A percentile compares a stretch with the other conserved stretches of the same genome.
Conservation (phyloP, 2,888 invertebrate genomes). For the Watsonalla cultraria region DNA sequence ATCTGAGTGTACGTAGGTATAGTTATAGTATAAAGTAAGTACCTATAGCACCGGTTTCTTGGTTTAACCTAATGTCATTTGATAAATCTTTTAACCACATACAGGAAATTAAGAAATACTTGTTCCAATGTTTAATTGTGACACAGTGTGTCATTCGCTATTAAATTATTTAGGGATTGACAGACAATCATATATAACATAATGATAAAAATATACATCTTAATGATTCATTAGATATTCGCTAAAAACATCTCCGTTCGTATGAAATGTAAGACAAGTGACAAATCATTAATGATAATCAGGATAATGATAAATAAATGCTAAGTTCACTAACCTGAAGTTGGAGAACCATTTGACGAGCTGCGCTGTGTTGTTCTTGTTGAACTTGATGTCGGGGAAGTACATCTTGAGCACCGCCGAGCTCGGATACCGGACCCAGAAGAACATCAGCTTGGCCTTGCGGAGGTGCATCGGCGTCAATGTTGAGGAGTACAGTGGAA, state of each 20-base stretch:
- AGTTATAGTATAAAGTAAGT: neutral
- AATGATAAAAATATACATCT: neutral
- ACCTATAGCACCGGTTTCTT: neutral
- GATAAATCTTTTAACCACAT: neutral
- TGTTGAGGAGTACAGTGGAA: slow-evolving; percentile 94
- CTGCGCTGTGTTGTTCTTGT: slow-evolving; percentile 99
- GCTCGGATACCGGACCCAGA: slow-evolving; percentile 99
- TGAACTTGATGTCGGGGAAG: slow-evolving; percentile 99
- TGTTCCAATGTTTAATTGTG: too few relatives aligned
- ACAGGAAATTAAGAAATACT: neutral
- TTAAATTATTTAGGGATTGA: neutral
- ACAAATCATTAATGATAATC: too few relatives aligned
- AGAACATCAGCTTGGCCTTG: slow-evolving; percentile 99
- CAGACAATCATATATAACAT: neutral
- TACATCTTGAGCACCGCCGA: slow-evolving; percentile 99
- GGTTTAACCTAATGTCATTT: too few relatives aligned
- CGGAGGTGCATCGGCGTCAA: slow-evolving; percentile 99
- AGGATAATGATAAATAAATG: too few relatives aligned
- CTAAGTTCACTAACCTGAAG: slow-evolving; percentile 90
- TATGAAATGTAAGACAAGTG: too few relatives aligned
- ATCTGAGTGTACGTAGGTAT: neutral
- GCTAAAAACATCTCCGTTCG: too few relatives aligned
- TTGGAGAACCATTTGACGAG: slow-evolving; percentile 99
- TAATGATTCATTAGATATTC: neutral
- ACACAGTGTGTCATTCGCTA: neutral